Evolutionary conservation across 2,113 vertebrate species (phyloP), one percentile per base, ranked within the genome.

Genomic region (Chrysochloris asiatica): DNA sequence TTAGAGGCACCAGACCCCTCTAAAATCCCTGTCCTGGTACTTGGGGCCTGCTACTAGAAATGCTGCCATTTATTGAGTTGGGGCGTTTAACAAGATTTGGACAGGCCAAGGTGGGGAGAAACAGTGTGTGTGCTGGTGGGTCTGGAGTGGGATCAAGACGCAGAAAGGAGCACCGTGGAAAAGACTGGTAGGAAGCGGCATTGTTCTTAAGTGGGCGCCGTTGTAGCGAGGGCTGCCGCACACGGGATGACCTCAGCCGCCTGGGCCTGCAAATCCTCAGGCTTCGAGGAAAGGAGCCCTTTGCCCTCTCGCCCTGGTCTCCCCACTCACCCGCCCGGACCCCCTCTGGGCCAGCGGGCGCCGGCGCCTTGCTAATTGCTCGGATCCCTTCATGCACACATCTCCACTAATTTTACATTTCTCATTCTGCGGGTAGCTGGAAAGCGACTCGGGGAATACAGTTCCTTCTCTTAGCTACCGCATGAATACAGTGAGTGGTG

Each of bases 351-450:
- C 95, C 89, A 93, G 93, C 97, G 91, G 96, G 96, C 96, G 96
- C 95, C 96, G 87, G 98, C 96, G 98, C 95, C 97, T 95, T 96
- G 97, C 98, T 99, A 99, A 99, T 99, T 99, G 99, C 98, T 98
- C 96, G 96, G 95, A 97, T 97, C 98, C 97, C 98, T 99, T 99
- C 99, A 98, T 98, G 97, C 98, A 97, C 99, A 99, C 99, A 99
- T 98, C 98, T 98, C 97, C 98, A 98, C 99, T 99, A 99, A 99
- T 99, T 99, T 99, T 98, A 98, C 98, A 99, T 99, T 99, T 99
- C 98, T 98, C 98, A 99, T 99, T 99, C 99, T 97, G 98, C 97
- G 97, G 98, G 98, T 98, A 98, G 98, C 97, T 98, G 97, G 98
- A 96, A 97, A 98, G 96, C 97, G 98, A 98, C 98, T 98, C 97